These are phyloP conservation scores for Orcinus orca DNA, from an alignment of 2,113 vertebrate genomes.

Conservation along the genomic window DNA sequence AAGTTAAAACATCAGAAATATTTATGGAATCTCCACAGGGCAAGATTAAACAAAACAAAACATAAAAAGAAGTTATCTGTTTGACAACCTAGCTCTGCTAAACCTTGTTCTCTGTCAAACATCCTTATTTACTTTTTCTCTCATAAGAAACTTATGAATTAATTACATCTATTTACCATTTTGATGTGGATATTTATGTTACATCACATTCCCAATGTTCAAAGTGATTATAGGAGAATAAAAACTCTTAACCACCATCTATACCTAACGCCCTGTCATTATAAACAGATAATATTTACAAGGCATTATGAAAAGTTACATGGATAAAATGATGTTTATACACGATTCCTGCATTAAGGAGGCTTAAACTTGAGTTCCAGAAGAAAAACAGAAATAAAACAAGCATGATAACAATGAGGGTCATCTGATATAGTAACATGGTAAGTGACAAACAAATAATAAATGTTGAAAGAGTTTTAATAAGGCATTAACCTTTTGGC, in stretches of 20 bases:
- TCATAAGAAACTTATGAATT: not conserved
- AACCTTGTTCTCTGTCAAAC: not conserved
- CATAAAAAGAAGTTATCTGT: not conserved
- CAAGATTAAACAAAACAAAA: not conserved
- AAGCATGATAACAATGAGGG: not conserved
- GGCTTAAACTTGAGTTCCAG: not conserved
- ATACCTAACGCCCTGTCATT: not conserved
- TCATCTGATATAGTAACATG: not conserved
- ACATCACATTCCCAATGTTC: not conserved
- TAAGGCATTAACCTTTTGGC: not conserved
- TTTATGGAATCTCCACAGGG: not conserved
- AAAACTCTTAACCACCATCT: not conserved
- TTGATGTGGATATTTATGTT: conserved; percentile 43
- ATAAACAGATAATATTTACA: not conserved
- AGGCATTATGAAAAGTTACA: not conserved
- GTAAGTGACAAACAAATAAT: not conserved
- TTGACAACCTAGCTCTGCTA: not conserved
- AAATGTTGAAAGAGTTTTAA: not conserved
- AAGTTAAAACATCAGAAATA: not conserved
- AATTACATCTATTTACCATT: not conserved
- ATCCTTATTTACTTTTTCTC: conserved; percentile 29
- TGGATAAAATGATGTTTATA: not conserved
- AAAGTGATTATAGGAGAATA: not conserved
- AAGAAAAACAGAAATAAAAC: not conserved
- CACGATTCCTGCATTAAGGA: not conserved